A percentile compares a stretch with the other conserved stretches of the same genome.
Evolutionary conservation across 2,797 vertebrate species (phyloP).

Genomic region (Alcedo atthis): DNA sequence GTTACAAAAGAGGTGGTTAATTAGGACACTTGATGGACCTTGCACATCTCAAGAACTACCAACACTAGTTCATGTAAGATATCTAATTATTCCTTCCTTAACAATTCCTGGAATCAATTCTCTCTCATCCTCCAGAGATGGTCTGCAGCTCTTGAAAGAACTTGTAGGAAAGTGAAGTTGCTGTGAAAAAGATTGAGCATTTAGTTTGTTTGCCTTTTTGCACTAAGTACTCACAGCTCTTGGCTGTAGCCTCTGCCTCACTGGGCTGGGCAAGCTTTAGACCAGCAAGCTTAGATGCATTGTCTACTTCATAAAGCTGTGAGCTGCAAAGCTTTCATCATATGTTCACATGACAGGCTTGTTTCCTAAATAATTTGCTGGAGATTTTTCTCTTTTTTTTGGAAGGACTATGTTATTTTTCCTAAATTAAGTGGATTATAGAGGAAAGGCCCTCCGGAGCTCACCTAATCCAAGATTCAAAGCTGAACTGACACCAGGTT

Average conservation of each 20-base stretch:
- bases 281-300: background rate
- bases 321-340: background rate
- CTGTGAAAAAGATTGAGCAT: background rate
- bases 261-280: background rate
- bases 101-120: background rate
- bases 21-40: background rate
- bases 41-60: background rate
- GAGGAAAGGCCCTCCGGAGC: background rate
- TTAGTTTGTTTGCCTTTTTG: background rate
- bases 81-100: background rate
- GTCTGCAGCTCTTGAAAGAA: background rate
- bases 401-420: background rate
- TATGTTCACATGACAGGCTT: background rate
- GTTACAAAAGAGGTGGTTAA: background rate
- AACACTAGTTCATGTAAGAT: background rate
- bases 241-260: background rate
- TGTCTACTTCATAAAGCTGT: background rate
- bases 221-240: background rate
- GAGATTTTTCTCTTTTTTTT: background rate
- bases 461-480: background rate
- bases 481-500: background rate
- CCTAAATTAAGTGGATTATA: background rate
- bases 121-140: background rate
- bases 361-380: background rate
- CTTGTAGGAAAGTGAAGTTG: background rate